These are phyloP conservation scores for Astur gentilis DNA, from an alignment of 2,113 vertebrate genomes.

Conservation along the genomic window DNA sequence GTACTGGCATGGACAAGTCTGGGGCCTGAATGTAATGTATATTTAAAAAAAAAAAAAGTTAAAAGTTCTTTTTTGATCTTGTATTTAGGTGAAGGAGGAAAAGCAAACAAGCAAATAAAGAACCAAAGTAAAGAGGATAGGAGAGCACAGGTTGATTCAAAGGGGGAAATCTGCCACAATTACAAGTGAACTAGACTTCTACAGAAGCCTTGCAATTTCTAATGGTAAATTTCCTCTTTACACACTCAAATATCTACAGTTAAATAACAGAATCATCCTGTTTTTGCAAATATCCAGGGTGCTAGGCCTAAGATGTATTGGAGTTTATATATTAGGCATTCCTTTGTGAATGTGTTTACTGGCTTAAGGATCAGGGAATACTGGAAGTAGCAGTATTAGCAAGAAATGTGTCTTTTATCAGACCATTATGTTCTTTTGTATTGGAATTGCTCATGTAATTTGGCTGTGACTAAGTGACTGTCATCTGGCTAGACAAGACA, in stretches of 20 bases:
- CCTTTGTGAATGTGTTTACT: neutral
- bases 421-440: neutral
- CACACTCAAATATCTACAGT: neutral
- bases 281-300: neutral
- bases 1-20: neutral
- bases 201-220: neutral
- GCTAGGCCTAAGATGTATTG: neutral
- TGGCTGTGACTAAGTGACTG: neutral
- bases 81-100: constrained; percentile 1
- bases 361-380: neutral
- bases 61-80: neutral
- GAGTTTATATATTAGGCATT: neutral
- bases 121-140: neutral
- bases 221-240: neutral
- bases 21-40: neutral
- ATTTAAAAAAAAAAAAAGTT: neutral
- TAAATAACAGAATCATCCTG: neutral
- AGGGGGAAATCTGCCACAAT: neutral
- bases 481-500: neutral
- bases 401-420: neutral
- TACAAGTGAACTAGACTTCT: neutral
- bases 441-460: neutral
- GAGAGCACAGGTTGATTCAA: neutral
- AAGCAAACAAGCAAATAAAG: neutral
- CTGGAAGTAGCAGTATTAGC: neutral